Evolutionary conservation across 1,140 invertebrate genomes (phyloP).

Genomic region (Adelges cooleyi): DNA sequence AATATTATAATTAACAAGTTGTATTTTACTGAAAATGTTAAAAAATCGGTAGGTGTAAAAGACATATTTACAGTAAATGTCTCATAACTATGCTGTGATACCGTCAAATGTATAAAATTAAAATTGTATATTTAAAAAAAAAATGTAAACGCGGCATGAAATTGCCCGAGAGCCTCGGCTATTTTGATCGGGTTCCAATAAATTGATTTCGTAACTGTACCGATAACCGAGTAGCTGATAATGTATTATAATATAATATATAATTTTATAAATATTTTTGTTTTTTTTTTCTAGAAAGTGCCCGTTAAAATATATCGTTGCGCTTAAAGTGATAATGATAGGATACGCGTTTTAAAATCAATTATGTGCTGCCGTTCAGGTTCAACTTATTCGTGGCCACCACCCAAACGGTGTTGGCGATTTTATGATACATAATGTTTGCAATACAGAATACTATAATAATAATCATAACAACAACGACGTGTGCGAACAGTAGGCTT

Average conservation of each 20-base stretch:
- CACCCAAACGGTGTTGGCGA: neutral
- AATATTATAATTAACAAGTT: too few relatives aligned
- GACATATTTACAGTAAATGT: too few relatives aligned
- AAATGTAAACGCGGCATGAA: neutral
- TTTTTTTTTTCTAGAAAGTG: slow-evolving; percentile 8
- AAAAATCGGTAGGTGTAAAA: too few relatives aligned
- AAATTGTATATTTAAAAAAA: too few relatives aligned
- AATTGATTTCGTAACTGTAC: neutral
- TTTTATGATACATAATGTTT: neutral
- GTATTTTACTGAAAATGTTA: too few relatives aligned
- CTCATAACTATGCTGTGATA: too few relatives aligned
- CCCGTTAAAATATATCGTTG: slow-evolving; percentile 1
- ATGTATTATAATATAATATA: too few relatives aligned
- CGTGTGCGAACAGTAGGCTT: neutral
- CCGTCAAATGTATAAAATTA: too few relatives aligned
- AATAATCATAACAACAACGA: too few relatives aligned
- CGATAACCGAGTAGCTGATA: too few relatives aligned
- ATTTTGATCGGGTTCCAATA: neutral
- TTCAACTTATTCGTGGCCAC: neutral
- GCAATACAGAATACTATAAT: slow-evolving; percentile 4
- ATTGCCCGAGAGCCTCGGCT: neutral
- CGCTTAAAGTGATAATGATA: slow-evolving; percentile 10
- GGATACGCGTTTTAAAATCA: neutral
- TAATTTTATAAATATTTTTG: too few relatives aligned
- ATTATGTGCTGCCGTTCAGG: neutral